A percentile compares a stretch with the other conserved stretches of the same genome.
Evolutionary conservation across 2,797 vertebrate species (phyloP).

Genomic region (Aeoliscus strigatus): DNA sequence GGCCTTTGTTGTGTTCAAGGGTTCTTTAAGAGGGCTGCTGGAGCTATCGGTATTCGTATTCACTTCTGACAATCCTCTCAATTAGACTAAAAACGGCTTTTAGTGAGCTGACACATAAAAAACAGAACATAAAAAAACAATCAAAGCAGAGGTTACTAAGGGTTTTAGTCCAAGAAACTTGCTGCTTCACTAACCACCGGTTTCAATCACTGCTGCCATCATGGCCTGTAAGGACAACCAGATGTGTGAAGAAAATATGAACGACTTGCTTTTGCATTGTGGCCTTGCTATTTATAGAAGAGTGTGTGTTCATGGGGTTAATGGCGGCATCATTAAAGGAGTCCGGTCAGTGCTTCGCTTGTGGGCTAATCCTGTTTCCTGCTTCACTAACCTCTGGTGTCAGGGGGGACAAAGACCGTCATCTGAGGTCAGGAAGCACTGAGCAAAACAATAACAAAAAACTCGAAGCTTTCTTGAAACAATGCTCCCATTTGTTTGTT

Average conservation of each 20-base stretch:
- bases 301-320: slow-evolving; percentile 75
- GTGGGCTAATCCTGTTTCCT: slow-evolving; percentile 87
- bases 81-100: no score
- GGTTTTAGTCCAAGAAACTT: slow-evolving; percentile 3
- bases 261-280: slow-evolving; percentile 61
- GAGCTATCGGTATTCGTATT: no score
- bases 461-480: slow-evolving; percentile 48
- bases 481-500: slow-evolving; percentile 24
- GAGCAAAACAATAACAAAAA: slow-evolving; percentile 81
- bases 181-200: neutral
- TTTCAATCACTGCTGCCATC: slow-evolving; percentile 6
- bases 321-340: slow-evolving; percentile 92
- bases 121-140: neutral
- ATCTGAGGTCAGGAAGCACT: slow-evolving; percentile 73
- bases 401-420: slow-evolving; percentile 88
- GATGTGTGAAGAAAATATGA: slow-evolving; percentile 76
- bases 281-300: slow-evolving; percentile 88
- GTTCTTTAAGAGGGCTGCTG: no score
- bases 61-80: no score
- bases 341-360: slow-evolving; percentile 71
- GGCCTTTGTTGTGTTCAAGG: slow-evolving; percentile 2
- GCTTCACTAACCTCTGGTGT: slow-evolving; percentile 90
- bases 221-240: slow-evolving; percentile 76
- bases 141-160: neutral
- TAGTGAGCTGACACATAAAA: no score